phyloP scores from a whole-genome alignment of 2,888 invertebrate genomes.

The Gymnoscelis rufifasciata region DNA sequence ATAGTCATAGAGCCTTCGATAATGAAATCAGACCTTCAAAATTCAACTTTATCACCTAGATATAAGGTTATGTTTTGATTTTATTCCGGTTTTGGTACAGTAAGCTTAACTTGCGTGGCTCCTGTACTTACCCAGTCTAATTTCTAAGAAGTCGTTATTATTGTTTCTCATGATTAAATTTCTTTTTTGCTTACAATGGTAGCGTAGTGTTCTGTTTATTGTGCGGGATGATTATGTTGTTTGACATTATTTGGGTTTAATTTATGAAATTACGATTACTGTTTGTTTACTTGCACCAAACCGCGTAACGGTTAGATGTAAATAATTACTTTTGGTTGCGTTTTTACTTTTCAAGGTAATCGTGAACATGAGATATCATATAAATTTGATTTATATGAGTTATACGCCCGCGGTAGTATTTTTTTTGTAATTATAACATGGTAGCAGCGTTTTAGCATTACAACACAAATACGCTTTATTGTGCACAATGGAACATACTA shows the following conservation, averaged over 20 bases:
- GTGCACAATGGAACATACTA: too few species aligned
- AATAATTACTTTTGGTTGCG: background rate
- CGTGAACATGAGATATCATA: too few species aligned
- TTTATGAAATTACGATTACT: slow-evolving; percentile 27
- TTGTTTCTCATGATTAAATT: slow-evolving; percentile 79
- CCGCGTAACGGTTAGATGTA: slow-evolving; percentile 1
- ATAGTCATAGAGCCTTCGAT: slow-evolving; percentile 76
- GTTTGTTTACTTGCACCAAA: slow-evolving; percentile 14
- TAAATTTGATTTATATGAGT: too few species aligned
- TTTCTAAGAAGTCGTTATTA: slow-evolving; percentile 75
- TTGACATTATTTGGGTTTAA: slow-evolving; percentile 42
- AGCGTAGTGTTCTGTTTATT: slow-evolving; percentile 61
- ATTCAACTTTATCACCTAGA: slow-evolving; percentile 34
- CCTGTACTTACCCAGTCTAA: slow-evolving; percentile 75
- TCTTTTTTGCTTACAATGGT: slow-evolving; percentile 73
- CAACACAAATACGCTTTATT: too few species aligned
- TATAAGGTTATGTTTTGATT: slow-evolving; percentile 37
- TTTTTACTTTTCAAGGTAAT: too few species aligned
- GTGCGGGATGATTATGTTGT: slow-evolving; percentile 52
- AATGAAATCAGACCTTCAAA: slow-evolving; percentile 62
- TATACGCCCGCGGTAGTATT: too few species aligned
- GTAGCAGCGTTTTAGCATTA: too few species aligned
- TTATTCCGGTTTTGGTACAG: slow-evolving; percentile 40
- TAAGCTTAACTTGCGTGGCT: slow-evolving; percentile 74
- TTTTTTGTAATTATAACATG: too few species aligned